Percentiles rank a stretch among this genome's conserved stretches.
Evolutionary conservation across 2,797 vertebrate species (phyloP).

Genomic region (Clarias pachynema): DNA sequence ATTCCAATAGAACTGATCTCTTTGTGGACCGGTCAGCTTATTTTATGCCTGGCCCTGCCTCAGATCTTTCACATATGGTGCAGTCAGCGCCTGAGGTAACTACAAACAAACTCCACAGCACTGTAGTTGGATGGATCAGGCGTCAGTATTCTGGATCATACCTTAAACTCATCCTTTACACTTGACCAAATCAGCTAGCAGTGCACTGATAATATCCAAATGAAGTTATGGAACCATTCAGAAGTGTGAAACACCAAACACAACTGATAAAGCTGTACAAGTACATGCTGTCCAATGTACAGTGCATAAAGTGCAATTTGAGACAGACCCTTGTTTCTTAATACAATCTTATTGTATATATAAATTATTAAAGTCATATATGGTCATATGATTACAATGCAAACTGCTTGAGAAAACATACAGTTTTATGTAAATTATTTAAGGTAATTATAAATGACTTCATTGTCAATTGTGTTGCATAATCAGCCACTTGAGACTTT

Average conservation of each 20-base stretch:
- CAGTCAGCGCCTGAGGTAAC: background rate
- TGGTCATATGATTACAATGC: background rate
- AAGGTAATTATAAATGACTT: conserved; percentile 4
- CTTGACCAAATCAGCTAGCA: background rate
- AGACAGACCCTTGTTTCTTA: background rate
- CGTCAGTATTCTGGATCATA: background rate
- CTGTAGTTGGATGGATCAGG: background rate
- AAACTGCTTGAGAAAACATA: background rate
- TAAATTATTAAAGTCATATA: background rate
- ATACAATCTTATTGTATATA: background rate
- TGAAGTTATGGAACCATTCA: background rate
- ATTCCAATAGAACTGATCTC: background rate
- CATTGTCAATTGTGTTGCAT: conserved; percentile 1
- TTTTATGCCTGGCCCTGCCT: background rate
- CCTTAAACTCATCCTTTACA: background rate
- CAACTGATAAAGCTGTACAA: background rate
- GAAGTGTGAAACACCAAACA: background rate
- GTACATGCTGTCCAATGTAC: background rate
- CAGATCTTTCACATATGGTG: background rate
- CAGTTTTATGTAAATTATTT: conserved; percentile 16
- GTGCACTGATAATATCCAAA: background rate
- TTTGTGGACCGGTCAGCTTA: background rate
- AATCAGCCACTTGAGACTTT: conserved; percentile 18
- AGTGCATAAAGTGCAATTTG: background rate
- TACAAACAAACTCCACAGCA: background rate